Percentiles rank a stretch among this genome's conserved stretches.
Conservation (phyloP, 2,113 vertebrate species). For the Canis aureus region DNA sequence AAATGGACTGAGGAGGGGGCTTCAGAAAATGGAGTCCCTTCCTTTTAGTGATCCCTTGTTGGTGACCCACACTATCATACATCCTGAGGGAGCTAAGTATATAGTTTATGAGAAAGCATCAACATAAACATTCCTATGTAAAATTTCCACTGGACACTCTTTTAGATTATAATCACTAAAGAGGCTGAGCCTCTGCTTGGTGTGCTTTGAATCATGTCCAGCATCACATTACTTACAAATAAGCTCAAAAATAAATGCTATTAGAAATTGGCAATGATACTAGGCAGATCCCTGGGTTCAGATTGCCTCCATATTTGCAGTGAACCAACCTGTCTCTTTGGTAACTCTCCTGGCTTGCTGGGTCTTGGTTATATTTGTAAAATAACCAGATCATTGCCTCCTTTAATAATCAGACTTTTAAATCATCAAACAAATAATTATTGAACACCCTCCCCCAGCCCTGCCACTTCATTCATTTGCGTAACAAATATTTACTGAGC, state of each 20-base stretch:
- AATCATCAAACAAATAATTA: background rate
- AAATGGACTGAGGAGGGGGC: background rate
- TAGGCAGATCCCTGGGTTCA: background rate
- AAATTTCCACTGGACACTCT: background rate
- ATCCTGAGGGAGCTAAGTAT: background rate
- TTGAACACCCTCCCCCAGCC: background rate
- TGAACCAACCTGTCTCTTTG: background rate
- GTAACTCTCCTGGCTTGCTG: background rate
- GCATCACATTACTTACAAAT: background rate
- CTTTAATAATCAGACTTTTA: background rate
- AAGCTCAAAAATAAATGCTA: background rate
- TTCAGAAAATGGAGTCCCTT: background rate
- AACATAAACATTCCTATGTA: background rate
- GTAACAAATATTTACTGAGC: conserved; percentile 26
- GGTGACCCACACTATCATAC: background rate
- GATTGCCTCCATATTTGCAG: background rate
- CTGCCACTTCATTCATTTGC: background rate
- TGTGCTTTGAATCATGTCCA: background rate
- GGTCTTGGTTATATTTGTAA: background rate
- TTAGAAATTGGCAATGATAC: background rate
- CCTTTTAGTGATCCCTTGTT: background rate
- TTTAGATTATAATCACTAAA: background rate
- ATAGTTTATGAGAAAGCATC: background rate
- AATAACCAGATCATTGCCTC: background rate
- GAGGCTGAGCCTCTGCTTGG: background rate